Conservation (phyloP, 2,113 vertebrate genomes). For the Siniperca chuatsi region DNA sequence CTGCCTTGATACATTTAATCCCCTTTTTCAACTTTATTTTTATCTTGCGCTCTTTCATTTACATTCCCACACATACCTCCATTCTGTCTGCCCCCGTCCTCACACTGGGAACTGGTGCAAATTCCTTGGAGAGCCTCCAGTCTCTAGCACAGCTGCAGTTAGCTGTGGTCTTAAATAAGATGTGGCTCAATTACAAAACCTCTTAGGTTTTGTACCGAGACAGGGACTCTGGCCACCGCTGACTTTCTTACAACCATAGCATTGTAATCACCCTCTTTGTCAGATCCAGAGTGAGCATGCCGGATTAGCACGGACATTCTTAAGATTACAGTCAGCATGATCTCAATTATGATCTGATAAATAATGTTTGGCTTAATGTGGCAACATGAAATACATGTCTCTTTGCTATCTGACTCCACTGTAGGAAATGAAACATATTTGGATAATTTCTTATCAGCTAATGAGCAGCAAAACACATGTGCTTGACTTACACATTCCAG, state of each 20-base stretch:
- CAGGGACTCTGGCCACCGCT: background rate
- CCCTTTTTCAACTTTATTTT: conserved; percentile 23
- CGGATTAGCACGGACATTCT: background rate
- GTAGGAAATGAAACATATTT: background rate
- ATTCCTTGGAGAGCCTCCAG: conserved; percentile 31
- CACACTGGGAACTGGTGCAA: conserved; percentile 21
- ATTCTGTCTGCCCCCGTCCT: background rate
- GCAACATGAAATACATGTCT: background rate
- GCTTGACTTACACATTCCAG: background rate
- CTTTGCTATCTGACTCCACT: background rate
- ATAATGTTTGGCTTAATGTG: background rate
- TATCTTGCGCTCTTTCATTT: background rate
- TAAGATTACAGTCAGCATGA: background rate
- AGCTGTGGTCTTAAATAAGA: conserved; percentile 53
- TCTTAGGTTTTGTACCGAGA: background rate
- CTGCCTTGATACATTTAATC: conserved; percentile 1
- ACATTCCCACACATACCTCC: conserved; percentile 18
- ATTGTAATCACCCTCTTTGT: background rate
- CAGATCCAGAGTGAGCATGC: background rate
- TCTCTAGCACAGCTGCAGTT: conserved; percentile 54
- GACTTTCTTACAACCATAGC: conserved; percentile 28
- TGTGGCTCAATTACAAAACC: conserved; percentile 19
- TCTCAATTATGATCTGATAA: conserved; percentile 1
- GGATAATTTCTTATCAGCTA: background rate
- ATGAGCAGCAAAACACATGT: background rate